Evolutionary conservation across 2,888 invertebrate species (phyloP).

Genomic region (Lacanobia wlatinum): DNA sequence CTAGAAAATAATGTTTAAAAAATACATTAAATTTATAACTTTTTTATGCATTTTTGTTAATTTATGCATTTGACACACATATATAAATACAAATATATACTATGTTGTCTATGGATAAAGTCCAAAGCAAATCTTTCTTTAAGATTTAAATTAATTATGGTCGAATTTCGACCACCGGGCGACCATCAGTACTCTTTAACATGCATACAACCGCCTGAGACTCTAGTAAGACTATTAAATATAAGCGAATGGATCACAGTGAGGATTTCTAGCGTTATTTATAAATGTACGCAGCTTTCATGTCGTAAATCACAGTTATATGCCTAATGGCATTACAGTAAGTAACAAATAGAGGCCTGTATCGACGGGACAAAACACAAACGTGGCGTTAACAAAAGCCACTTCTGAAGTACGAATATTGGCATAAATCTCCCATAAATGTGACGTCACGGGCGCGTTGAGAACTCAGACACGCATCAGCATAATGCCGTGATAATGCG

Average conservation of each 20-base stretch:
- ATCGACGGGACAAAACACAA: slow-evolving; percentile 37
- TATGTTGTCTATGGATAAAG: too few species aligned
- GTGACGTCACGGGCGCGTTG: slow-evolving; percentile 76
- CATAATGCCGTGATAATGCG: slow-evolving; percentile 88
- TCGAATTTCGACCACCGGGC: too few species aligned
- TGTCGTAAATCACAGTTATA: slow-evolving; percentile 28
- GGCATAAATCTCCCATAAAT: slow-evolving; percentile 72
- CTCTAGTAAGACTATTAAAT: too few species aligned
- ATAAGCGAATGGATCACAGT: slow-evolving; percentile 30
- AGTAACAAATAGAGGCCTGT: slow-evolving; percentile 19
- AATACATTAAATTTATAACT: too few species aligned
- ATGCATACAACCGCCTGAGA: too few species aligned
- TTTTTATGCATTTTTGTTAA: too few species aligned
- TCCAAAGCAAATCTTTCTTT: too few species aligned
- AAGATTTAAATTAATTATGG: too few species aligned
- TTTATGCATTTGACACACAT: too few species aligned
- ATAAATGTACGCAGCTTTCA: slow-evolving; percentile 24
- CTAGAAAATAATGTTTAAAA: too few species aligned
- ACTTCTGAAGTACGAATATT: slow-evolving; percentile 59
- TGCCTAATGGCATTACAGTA: slow-evolving; percentile 5
- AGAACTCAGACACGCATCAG: slow-evolving; percentile 83
- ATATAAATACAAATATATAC: too few species aligned
- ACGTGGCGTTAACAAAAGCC: slow-evolving; percentile 59
- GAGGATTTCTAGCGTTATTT: slow-evolving; percentile 24
- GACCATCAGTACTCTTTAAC: too few species aligned